phyloP scores from a whole-genome alignment of 2,888 invertebrate species.

The Epirrhoe tristata region DNA sequence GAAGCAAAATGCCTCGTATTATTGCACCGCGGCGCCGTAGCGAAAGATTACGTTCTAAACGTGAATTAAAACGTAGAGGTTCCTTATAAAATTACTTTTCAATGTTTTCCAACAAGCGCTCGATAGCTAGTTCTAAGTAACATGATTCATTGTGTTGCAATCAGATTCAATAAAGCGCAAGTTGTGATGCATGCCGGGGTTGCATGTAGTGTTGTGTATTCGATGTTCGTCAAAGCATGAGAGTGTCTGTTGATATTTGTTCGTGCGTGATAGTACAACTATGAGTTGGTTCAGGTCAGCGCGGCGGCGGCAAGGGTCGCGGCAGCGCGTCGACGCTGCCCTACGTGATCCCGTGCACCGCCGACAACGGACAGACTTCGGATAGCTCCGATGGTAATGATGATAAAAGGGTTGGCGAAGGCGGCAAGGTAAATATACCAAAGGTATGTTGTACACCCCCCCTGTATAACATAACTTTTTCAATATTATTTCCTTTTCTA shows the following conservation, averaged over 20 bases:
- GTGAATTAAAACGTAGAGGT: not conserved
- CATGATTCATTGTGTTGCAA: not conserved
- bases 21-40: not conserved
- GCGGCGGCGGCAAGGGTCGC: conserved; percentile 78
- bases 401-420: conserved; percentile 69
- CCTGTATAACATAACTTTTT: conserved; percentile 44
- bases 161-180: not conserved
- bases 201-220: not conserved
- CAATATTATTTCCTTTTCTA: conserved; percentile 22
- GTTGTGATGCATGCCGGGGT: not conserved
- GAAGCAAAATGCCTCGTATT: not conserved
- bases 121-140: not conserved
- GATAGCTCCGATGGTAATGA: conserved; percentile 79
- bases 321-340: conserved; percentile 75
- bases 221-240: conserved; percentile 3
- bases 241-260: conserved; percentile 1
- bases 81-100: not conserved
- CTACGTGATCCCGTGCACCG: conserved; percentile 79
- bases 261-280: conserved; percentile 12
- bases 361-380: conserved; percentile 75
- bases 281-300: conserved; percentile 59
- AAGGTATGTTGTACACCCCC: conserved; percentile 47
- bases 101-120: not conserved
- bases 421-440: conserved; percentile 69
- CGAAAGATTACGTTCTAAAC: not conserved